A percentile compares a stretch with the other conserved stretches of the same genome.
phyloP scores from a whole-genome alignment of 2,113 vertebrate genomes.

The Podarcis cretensis region DNA sequence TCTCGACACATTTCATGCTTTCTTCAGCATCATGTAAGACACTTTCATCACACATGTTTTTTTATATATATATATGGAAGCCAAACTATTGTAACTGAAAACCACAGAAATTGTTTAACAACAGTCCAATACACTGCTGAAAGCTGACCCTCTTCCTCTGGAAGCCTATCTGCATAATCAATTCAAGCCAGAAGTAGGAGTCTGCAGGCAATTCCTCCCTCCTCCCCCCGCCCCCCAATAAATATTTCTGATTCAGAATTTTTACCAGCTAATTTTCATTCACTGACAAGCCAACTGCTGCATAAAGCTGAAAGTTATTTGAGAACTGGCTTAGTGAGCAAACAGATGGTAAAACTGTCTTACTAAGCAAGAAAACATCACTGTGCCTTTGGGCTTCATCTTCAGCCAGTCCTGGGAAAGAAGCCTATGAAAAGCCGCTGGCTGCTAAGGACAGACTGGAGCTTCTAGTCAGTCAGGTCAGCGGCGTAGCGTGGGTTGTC shows the following conservation, averaged over 20 bases:
- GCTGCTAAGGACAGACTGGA: not conserved
- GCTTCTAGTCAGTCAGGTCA: not conserved
- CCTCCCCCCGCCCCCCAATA: not conserved
- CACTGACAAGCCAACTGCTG: conserved; percentile 33
- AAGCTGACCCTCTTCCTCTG: not conserved
- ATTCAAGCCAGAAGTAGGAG: not conserved
- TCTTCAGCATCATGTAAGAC: not conserved
- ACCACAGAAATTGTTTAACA: not conserved
- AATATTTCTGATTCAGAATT: conserved; percentile 3
- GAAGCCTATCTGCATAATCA: not conserved
- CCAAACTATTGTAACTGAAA: conserved; percentile 6
- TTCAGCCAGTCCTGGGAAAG: conserved; percentile 8
- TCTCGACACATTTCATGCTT: not conserved
- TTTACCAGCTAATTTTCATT: conserved; percentile 15
- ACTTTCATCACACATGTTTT: not conserved
- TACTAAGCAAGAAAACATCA: conserved; percentile 27
- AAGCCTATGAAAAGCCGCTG: not conserved
- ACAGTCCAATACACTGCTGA: not conserved
- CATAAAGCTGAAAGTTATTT: conserved; percentile 13
- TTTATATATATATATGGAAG: not conserved
- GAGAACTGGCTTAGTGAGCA: conserved; percentile 4
- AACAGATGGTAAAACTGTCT: conserved; percentile 8
- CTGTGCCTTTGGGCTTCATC: conserved; percentile 15
- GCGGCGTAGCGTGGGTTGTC: no score
- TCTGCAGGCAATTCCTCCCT: not conserved